Base-by-base conservation (phyloP, 23 tunicate genomes). In the Ciona savignyi region DNA sequence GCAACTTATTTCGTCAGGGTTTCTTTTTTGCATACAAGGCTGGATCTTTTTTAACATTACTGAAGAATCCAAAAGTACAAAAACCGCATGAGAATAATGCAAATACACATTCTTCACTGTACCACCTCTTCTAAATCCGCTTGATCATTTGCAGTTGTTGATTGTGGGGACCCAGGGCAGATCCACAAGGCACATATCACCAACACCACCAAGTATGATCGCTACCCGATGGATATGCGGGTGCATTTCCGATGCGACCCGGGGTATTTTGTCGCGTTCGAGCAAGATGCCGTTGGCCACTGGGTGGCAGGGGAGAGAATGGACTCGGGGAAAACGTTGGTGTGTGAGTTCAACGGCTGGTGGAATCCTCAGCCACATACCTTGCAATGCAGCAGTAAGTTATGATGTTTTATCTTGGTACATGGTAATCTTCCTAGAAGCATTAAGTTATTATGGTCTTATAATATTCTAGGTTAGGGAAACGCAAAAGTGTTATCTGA, bases 271-370 rank as follows among this genome's bases (percentile, higher is more conserved):
- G 65, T 81, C 2, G 86, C 86, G 0, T 60, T 35, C 19, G 85
- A 80, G 51, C 82, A 74, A 31, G 95, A 80, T 81, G 83, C 82
- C 0, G 34, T 70, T 15, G 95, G 95, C 2, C 64, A 77, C 1
- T 81, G 86, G 86, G 30, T 74, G 1, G 60, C 86, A 32, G 68
- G 35, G 11, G 31, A 0, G 4, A 51, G 67, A 4, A 1, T 32
- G n/a, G 51, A 20, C 0, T 34, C 20, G 0, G 21, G 33, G 11
- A 72, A 27, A 22, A 30, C 76, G 15, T 22, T 67, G 42, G 35
- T 63, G 42, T 87, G 95, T 29, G 56, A 63, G 23, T 30, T 70
- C 2, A 66, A 81, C 26, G 95, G 95, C 42, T 74, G 73, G 31
- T 87, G 95, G 95, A 63, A 72, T 1, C 95, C 86, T 33, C 19